Base-by-base conservation (phyloP, 2,888 invertebrate species). In the Nymphalis polychloros region DNA sequence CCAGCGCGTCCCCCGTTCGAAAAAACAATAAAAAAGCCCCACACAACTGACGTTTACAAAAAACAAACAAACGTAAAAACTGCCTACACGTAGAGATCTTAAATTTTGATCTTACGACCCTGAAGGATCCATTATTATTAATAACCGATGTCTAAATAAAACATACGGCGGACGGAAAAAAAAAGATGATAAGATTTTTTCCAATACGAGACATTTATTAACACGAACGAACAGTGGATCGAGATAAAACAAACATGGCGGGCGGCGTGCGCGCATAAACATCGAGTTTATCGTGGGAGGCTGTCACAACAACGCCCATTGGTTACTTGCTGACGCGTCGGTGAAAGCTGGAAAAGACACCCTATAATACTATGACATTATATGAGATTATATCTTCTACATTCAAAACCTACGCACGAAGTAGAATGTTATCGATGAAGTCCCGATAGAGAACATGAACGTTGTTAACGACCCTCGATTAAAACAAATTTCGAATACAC, bases 171-270 rank as follows among this genome's bases (percentile, higher is more conserved):
- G 79, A 79, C 82, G 84, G 84, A 86, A 88, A 88, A 86, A 84
- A 88, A 86, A 83, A 76, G 78, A 83, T 77, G 83, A 84, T 77
- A 77, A 76, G 71, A 64, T 77, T 87, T 84, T 86, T 85, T 85
- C 80, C 82, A 84, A 88, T 88, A 86, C 84, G 82, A 88, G 89
- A 89, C 87, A 89, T 92, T 90, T 91, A 92, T 91, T 92, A 91
- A 92, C 91, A 89, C 89, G 83, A 83, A 75, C 81, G 82, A 81
- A 85, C 88, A 86, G 84, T 89, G 89, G 85, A 88, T 88, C 88
- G 87, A 88, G 92, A 92, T 92, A 91, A 91, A 92, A 91, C 90
- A 92, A 92, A 92, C 91, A 92, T 91, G 90, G 89, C 91, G 87
- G 87, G 83, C 89, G 82, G 86, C 89, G 89, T 87, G 84, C 87